These are phyloP conservation scores for Therioaphis trifolii DNA, from an alignment of 2,888 invertebrate genomes.

Conservation along the genomic window DNA sequence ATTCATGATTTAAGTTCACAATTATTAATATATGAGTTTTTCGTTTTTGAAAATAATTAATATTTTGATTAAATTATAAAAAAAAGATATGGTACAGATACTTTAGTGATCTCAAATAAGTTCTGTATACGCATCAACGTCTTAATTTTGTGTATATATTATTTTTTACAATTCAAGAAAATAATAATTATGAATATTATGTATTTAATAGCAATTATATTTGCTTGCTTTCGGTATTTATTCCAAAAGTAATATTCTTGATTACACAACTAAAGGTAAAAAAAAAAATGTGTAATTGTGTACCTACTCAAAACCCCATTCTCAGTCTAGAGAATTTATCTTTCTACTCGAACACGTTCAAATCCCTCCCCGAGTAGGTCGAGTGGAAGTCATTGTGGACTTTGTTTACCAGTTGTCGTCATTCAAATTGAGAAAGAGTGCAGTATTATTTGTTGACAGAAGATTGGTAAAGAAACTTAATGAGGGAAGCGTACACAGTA, in stretches of 20 bases:
- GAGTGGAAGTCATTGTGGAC: constrained; percentile 52
- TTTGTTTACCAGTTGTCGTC: constrained; percentile 35
- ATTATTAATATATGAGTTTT: too few species aligned
- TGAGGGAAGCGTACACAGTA: constrained; percentile 1
- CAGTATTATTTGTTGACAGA: constrained; percentile 46
- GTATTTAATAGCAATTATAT: not conserved
- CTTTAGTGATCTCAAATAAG: too few species aligned
- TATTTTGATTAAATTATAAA: too few species aligned
- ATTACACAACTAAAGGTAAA: not conserved
- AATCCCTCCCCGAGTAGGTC: constrained; percentile 32
- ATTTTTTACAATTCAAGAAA: not conserved
- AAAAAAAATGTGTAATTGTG: constrained; percentile 3
- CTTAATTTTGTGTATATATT: not conserved
- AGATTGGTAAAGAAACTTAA: constrained; percentile 40
- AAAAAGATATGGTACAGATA: too few species aligned
- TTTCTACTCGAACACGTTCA: constrained; percentile 55
- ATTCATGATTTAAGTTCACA: too few species aligned
- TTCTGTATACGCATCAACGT: too few species aligned
- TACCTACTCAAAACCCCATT: constrained; percentile 21
- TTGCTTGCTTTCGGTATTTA: not conserved
- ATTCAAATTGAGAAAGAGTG: constrained; percentile 46
- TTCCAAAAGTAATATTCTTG: constrained; percentile 7
- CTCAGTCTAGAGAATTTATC: constrained; percentile 16
- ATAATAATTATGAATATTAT: too few species aligned
- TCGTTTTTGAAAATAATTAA: too few species aligned